Evolutionary conservation across 2,797 vertebrate species (phyloP), one percentile per base, ranked within the genome.

Genomic region (Taeniopygia guttata): DNA sequence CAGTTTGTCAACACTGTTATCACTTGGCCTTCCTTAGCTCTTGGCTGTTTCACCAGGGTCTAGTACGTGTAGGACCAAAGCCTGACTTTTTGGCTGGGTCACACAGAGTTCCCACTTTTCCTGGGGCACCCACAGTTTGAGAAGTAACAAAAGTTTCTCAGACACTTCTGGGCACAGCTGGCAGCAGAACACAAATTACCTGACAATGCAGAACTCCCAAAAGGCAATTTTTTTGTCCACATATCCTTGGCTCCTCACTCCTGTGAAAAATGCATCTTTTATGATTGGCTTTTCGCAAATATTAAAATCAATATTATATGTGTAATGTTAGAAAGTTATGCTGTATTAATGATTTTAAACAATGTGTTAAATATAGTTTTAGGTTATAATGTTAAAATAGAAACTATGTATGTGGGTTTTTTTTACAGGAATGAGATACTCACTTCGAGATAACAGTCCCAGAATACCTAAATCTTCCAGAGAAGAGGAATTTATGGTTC

Each of bases 31-130:
- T 76, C 52, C 36, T 76, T 55, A 38, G 59, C 32, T 79, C 55
- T 84, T 11, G 7, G 49, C 66, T 56, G 42, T 45, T 43, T 82
- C 51, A 63, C 17, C 67, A 83, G 49, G 2, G 1, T 74, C 59
- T 82, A 38, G 22, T 45, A 30, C 3, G 0, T 29, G 20, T 46
- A 49, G 52, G 17, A 60, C 25, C n/a, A 20, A 0, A 1, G 13
- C 23, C 46, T 64, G 17, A 56, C 25, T 54, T 84, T 89, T 62
- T 84, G 29, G 2, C 76, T 80, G 43, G 10, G 20, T 64, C 38
- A 69, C 25, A 25, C 19, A 56, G 26, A 84, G 48, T 78, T 84
- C 56, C 60, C 15, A 32, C 14, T 48, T 85, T 86, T 83, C 26
- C 56, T 59, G 45, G 16, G 17, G 19, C 36, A 52, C 11, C 43